phyloP scores from a whole-genome alignment of 2,888 invertebrate genomes.

The Nephrotoma flavescens region DNA sequence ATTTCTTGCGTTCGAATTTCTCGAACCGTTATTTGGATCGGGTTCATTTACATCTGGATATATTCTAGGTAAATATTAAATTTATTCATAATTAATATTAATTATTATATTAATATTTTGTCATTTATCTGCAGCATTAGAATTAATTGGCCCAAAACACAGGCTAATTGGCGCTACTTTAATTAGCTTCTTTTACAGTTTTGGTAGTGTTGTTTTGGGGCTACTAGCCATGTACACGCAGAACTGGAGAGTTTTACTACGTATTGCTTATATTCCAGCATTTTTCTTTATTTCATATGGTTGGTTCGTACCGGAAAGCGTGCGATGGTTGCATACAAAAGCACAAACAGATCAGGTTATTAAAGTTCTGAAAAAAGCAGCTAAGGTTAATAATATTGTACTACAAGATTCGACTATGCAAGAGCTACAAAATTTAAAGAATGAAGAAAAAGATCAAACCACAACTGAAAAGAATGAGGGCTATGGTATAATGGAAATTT shows the following conservation, averaged over 20 bases:
- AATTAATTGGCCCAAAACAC: neutral
- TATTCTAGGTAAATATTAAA: conserved; percentile 13
- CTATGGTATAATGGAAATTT: conserved; percentile 9
- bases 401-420: conserved; percentile 14
- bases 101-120: conserved; percentile 23
- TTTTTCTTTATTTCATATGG: conserved; percentile 31
- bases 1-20: neutral
- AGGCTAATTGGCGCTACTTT: neutral
- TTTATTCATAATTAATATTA: conserved; percentile 18
- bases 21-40: neutral
- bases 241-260: neutral
- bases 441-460: neutral
- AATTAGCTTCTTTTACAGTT: neutral
- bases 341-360: conserved; percentile 40
- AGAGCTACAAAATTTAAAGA: neutral
- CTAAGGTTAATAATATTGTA: conserved; percentile 37
- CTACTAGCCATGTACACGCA: neutral
- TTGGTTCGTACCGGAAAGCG: conserved; percentile 55
- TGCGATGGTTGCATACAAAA: conserved; percentile 46
- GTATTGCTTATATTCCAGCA: neutral
- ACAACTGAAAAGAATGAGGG: neutral
- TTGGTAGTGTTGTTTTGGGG: neutral
- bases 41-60: neutral
- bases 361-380: conserved; percentile 39
- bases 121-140: conserved; percentile 16